A percentile compares a stretch with the other conserved stretches of the same genome.
Conservation (phyloP, 53 echinoderm and acorn worm species). For the Zoroaster sp. region DNA sequence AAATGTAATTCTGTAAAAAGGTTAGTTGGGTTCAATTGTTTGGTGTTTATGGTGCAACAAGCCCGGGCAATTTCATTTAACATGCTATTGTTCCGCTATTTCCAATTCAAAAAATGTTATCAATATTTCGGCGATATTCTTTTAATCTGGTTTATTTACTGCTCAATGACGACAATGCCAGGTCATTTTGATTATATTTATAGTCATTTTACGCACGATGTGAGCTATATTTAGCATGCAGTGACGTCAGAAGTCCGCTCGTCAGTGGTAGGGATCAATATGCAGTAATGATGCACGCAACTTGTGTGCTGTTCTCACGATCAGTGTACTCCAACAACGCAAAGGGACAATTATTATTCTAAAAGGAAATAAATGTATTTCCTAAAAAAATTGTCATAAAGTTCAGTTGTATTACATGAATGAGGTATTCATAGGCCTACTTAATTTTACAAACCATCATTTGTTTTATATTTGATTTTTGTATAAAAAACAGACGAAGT, state of each 20-base stretch:
- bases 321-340: not conserved
- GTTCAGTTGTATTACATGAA: too few relatives aligned
- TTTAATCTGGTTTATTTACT: not conserved
- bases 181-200: not conserved
- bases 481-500: not conserved
- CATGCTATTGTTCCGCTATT: not conserved
- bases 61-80: too few relatives aligned
- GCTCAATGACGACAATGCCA: conserved; percentile 6
- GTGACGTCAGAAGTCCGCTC: conserved; percentile 18
- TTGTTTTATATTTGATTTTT: not conserved
- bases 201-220: not conserved
- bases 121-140: not conserved
- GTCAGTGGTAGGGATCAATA: not conserved
- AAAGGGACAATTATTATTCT: not conserved
- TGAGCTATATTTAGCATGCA: not conserved
- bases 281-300: not conserved
- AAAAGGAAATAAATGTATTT: too few relatives aligned
- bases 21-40: too few relatives aligned
- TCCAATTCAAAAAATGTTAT: not conserved
- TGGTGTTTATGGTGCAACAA: too few relatives aligned
- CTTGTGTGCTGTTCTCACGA: conserved; percentile 32
- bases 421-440: too few relatives aligned
- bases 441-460: too few relatives aligned
- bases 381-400: too few relatives aligned
- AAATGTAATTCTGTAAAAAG: too few relatives aligned